Conservation (phyloP, 2,797 vertebrate species). For the Neopelma chrysocephalum region DNA sequence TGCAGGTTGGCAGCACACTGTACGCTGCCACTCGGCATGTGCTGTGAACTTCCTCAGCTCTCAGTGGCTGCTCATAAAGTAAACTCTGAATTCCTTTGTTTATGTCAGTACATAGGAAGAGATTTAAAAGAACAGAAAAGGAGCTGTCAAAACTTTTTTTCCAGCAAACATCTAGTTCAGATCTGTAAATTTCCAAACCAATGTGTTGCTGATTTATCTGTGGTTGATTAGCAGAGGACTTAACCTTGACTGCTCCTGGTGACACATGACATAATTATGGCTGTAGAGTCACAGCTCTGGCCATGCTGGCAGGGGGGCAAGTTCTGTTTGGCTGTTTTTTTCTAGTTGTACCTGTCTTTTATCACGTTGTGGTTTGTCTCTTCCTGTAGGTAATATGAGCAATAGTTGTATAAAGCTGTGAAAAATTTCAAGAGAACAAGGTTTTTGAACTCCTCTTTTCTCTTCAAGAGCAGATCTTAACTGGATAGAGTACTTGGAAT, state of each 20-base stretch:
- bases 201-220: not conserved
- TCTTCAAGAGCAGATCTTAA: not conserved
- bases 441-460: not conserved
- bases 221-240: not conserved
- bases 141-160: constrained; percentile 20
- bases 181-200: not conserved
- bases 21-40: not conserved
- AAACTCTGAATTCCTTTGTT: constrained; percentile 25
- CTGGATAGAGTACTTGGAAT: not conserved
- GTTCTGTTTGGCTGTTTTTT: not conserved
- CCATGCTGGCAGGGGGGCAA: not conserved
- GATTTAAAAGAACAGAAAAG: not conserved
- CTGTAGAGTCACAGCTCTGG: not conserved
- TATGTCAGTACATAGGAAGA: not conserved
- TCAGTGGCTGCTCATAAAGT: not conserved
- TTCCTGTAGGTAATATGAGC: not conserved
- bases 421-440: not conserved
- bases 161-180: not conserved
- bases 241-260: not conserved
- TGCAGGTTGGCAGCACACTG: not conserved
- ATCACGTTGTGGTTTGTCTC: not conserved
- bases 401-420: not conserved
- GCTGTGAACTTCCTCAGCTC: not conserved
- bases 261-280: not conserved
- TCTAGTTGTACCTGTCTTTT: not conserved